Evolutionary conservation across 2,113 vertebrate species (phyloP).

Genomic region (Pelmatolapia mariae): DNA sequence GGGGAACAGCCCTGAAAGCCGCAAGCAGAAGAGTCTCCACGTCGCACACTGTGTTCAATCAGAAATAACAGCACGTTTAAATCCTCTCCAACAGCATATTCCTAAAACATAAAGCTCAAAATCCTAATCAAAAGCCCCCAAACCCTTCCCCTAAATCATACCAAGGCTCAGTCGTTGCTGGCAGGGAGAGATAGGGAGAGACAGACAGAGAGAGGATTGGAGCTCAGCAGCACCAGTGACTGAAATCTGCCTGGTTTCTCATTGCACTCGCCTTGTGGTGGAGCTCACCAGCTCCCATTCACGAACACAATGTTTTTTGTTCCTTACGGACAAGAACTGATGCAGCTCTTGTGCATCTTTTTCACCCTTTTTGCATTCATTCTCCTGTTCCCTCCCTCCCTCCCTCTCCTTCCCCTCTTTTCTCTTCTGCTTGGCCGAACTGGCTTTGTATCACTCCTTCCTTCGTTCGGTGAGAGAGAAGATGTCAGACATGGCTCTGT

Average conservation of each 20-base stretch:
- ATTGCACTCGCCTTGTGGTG: slow-evolving; percentile 46
- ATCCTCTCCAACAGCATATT: slow-evolving; percentile 47
- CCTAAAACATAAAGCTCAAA: slow-evolving; percentile 42
- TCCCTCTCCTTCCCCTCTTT: background rate
- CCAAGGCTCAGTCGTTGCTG: slow-evolving; percentile 42
- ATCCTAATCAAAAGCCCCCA: slow-evolving; percentile 38
- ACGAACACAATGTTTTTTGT: slow-evolving; percentile 65
- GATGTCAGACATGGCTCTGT: slow-evolving; percentile 67
- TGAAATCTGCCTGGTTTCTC: slow-evolving; percentile 61
- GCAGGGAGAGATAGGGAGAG: slow-evolving; percentile 19
- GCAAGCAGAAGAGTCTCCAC: slow-evolving; percentile 48
- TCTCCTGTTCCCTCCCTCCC: slow-evolving; percentile 15
- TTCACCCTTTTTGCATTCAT: slow-evolving; percentile 35
- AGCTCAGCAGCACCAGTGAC: slow-evolving; percentile 37
- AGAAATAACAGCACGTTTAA: slow-evolving; percentile 54
- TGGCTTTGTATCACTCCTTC: slow-evolving; percentile 43
- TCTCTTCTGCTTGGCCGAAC: slow-evolving; percentile 20
- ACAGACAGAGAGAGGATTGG: slow-evolving; percentile 17
- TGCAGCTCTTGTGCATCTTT: slow-evolving; percentile 54
- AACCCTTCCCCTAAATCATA: slow-evolving; percentile 34
- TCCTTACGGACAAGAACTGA: slow-evolving; percentile 45
- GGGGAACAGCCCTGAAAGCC: slow-evolving; percentile 40
- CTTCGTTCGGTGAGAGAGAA: slow-evolving; percentile 44
- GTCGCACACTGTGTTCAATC: slow-evolving; percentile 57
- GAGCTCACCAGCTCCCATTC: slow-evolving; percentile 62